These are phyloP conservation scores for Tetranychus urticae DNA, from an alignment of 1,140 invertebrate genomes.

Conservation along the genomic window DNA sequence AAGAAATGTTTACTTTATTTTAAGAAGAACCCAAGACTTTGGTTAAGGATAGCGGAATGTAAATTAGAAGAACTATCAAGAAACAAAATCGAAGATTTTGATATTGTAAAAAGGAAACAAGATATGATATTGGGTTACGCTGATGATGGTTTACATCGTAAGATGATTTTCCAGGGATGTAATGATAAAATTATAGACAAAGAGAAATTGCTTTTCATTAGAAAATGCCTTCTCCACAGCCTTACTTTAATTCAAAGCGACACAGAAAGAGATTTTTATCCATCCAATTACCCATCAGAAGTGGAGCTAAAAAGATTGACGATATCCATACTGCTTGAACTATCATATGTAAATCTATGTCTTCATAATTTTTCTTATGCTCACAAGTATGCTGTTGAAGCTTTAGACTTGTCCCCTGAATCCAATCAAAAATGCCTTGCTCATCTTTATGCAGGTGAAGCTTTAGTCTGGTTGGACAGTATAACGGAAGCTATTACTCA, in stretches of 20 bases:
- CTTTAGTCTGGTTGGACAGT: slow-evolving; percentile 55
- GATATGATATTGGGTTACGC: slow-evolving; percentile 35
- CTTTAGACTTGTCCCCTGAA: not conserved
- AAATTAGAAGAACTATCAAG: slow-evolving; percentile 18
- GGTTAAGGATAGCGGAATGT: slow-evolving; percentile 78
- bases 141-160: slow-evolving; percentile 33
- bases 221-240: slow-evolving; percentile 63
- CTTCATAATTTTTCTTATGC: slow-evolving; percentile 60
- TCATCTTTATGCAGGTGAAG: slow-evolving; percentile 68
- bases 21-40: slow-evolving; percentile 63
- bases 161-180: slow-evolving; percentile 24
- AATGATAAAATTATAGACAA: not conserved
- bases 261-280: not conserved
- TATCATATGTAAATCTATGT: slow-evolving; percentile 54
- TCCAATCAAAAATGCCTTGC: slow-evolving; percentile 30
- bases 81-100: slow-evolving; percentile 28
- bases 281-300: not conserved
- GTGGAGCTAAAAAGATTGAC: slow-evolving; percentile 1
- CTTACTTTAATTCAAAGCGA: slow-evolving; percentile 28
- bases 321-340: not conserved
- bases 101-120: slow-evolving; percentile 32
- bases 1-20: slow-evolving; percentile 61
- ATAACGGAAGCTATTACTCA: slow-evolving; percentile 44
- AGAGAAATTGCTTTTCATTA: slow-evolving; percentile 42
- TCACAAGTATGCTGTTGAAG: slow-evolving; percentile 35